A percentile compares a stretch with the other conserved stretches of the same genome.
phyloP scores from a whole-genome alignment of 2,113 vertebrate species.

The Phylloscopus trochilus region DNA sequence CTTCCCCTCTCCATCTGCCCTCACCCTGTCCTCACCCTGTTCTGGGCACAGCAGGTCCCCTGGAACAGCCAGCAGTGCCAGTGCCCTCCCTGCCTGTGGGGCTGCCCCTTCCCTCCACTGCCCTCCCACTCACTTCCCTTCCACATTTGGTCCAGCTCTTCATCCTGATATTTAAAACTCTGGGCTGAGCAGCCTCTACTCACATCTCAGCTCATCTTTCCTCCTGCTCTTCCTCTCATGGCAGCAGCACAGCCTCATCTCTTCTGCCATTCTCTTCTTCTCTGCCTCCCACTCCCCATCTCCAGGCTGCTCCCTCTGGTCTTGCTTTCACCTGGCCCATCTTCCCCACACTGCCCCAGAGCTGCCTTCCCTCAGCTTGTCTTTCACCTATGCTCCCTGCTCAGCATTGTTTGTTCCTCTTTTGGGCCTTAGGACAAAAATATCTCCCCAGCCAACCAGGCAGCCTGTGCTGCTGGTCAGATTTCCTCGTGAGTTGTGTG shows the following conservation, averaged over 20 bases:
- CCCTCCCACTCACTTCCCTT: neutral
- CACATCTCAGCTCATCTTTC: neutral
- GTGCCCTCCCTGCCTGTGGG: rapidly evolving
- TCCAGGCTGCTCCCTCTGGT: neutral
- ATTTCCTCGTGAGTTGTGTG: neutral
- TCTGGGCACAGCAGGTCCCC: neutral
- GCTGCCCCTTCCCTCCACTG: neutral
- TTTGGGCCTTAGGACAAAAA: conserved; percentile 3
- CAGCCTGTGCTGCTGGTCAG: neutral
- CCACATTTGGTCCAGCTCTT: neutral
- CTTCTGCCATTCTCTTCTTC: neutral
- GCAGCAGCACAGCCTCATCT: neutral
- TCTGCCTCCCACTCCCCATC: neutral
- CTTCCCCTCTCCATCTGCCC: neutral
- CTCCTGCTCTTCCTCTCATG: neutral
- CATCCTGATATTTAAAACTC: neutral
- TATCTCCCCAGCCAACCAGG: neutral
- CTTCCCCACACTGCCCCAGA: neutral
- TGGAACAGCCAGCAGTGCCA: rapidly evolving
- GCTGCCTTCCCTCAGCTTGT: neutral
- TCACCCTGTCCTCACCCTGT: neutral
- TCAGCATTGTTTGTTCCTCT: neutral
- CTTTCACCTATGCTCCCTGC: neutral
- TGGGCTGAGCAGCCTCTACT: neutral
- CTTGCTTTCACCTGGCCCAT: neutral